Percentiles rank a stretch among this genome's conserved stretches.
These are phyloP conservation scores for Ginglymostoma cirratum DNA, from an alignment of 2,113 vertebrate species.

Conservation along the genomic window DNA sequence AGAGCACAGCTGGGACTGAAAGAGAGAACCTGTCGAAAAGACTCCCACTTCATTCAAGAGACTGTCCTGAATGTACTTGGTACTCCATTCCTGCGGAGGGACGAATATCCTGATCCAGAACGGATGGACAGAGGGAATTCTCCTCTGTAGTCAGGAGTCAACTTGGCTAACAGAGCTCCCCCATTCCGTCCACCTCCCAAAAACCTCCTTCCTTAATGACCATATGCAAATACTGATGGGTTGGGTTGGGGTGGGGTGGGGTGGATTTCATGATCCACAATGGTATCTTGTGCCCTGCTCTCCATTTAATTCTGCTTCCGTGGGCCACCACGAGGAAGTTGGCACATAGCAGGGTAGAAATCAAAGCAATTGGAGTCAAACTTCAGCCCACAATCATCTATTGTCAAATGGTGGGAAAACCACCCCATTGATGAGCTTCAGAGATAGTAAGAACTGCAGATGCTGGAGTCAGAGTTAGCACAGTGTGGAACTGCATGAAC, in stretches of 20 bases:
- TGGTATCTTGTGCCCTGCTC: not conserved
- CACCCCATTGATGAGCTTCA: not conserved
- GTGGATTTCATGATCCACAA: not conserved
- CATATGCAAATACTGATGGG: not conserved
- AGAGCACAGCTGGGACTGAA: not conserved
- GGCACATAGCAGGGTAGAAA: not conserved
- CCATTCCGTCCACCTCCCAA: not conserved
- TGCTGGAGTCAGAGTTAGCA: too few relatives aligned
- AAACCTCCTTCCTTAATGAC: not conserved
- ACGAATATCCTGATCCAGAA: not conserved
- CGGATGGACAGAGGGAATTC: not conserved
- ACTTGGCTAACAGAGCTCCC: too few relatives aligned
- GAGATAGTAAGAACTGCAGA: too few relatives aligned
- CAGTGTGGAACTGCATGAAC: too few relatives aligned
- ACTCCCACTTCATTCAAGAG: not conserved
- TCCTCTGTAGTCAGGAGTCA: not conserved
- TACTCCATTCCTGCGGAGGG: not conserved
- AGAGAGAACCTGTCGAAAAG: not conserved
- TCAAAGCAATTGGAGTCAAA: not conserved
- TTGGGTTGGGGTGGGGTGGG: not conserved
- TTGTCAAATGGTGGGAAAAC: not conserved
- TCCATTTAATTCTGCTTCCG: not conserved
- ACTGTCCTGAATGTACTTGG: not conserved
- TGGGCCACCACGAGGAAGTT: not conserved
- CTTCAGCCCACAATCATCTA: not conserved